Base-by-base conservation (phyloP, 1,140 invertebrate species). In the Neodiprion virginianus region DNA sequence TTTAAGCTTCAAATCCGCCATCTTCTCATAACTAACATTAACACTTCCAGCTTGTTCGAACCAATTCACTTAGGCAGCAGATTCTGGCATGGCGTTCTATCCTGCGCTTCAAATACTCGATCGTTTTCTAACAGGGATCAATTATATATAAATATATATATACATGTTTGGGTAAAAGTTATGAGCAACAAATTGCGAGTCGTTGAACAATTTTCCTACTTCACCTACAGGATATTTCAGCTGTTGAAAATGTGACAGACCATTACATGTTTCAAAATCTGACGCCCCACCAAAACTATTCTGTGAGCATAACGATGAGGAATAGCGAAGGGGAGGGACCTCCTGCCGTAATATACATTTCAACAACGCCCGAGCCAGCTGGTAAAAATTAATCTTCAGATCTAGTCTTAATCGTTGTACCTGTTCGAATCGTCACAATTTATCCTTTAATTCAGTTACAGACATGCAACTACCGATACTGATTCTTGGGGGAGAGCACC, bases 251-350 rank as follows among this genome's bases (percentile, higher is more conserved):
- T 71, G 91, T 89, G 7, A 84, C 92, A 75, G 90, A 91, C 81
- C 84, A 87, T 68, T 95, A 95, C 85, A 93, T 96, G 89, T 95
- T 96, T 80, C 91, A 92, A 89, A 93, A 95, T 80, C 88, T 97
- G 28, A 88, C 91, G 75, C 91, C 95, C 0, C 90, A 91, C n/a
- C 92, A 92, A 12, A 92, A 93, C 75, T 98, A 97, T 83, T 91
- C 91, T 8, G 89, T 97, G 2, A 91, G 92, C 4, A 89, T 98
- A 10, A 91, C 93, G 0, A 96, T 96, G 90, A 90, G 93, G 79
- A 98, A 97, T 84, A 89, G 90, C 1, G 91, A 92, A 28, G 96
- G 96, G 0, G 93, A 95, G 81, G 96, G 96, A 21, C 95, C 95
- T 0, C 83, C 91, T 2, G 91, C 92, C 3, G 88, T 87, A 4